phyloP scores from a whole-genome alignment of 2,888 invertebrate genomes.

The Dyspetes luteomarginatus region DNA sequence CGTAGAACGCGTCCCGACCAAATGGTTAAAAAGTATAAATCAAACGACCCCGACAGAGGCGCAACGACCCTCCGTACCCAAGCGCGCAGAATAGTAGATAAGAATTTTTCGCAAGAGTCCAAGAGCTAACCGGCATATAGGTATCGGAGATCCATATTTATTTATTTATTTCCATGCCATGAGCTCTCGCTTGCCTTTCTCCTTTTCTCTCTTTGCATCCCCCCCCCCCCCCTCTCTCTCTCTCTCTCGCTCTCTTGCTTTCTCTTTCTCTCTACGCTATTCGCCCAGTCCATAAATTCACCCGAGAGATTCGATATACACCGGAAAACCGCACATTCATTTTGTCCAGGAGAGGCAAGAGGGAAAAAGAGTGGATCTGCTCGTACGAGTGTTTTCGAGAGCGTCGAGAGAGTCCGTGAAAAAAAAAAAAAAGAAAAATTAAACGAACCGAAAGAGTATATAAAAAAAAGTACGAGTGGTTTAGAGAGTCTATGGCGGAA shows the following conservation, averaged over 20 bases:
- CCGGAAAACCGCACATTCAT: conserved; percentile 61
- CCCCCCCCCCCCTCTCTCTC: neutral
- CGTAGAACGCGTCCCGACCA: conserved; percentile 13
- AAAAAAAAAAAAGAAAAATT: conserved; percentile 34
- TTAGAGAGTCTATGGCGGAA: neutral
- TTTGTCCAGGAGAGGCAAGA: conserved; percentile 34
- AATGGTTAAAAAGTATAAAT: conserved; percentile 59
- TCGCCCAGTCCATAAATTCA: conserved; percentile 66
- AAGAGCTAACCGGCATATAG: conserved; percentile 55
- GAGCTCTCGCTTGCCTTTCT: conserved; percentile 70
- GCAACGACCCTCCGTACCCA: conserved; percentile 18
- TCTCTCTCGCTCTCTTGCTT: conserved; percentile 18
- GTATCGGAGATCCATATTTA: conserved; percentile 66
- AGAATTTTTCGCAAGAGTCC: conserved; percentile 61
- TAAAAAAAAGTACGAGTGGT: neutral
- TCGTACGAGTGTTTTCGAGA: conserved; percentile 35
- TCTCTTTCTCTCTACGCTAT: neutral
- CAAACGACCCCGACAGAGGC: conserved; percentile 45
- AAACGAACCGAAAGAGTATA: conserved; percentile 48
- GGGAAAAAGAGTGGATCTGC: conserved; percentile 13
- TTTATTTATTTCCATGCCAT: conserved; percentile 79
- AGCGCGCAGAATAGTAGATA: conserved; percentile 48
- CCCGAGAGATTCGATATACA: conserved; percentile 61
- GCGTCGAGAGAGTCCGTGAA: conserved; percentile 21
- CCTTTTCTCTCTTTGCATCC: conserved; percentile 39